Evolutionary conservation across 2,113 vertebrate species (phyloP).

Genomic region (Calypte anna): DNA sequence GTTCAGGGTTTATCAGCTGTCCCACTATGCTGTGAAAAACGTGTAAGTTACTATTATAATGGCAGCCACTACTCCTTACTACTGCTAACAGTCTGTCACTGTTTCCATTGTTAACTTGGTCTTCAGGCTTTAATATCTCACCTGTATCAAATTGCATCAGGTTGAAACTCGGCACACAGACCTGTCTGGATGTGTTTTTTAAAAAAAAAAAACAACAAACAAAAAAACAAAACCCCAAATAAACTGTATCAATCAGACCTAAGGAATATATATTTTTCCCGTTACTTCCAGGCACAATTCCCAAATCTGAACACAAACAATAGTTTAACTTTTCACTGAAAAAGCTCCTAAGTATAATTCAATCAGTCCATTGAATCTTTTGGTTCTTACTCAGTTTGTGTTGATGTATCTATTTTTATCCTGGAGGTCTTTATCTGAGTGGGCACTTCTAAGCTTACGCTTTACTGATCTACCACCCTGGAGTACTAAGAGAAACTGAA

Average conservation of each 20-base stretch:
- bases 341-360: neutral
- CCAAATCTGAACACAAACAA: neutral
- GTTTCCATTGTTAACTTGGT: slow-evolving; percentile 1
- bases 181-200: neutral
- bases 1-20: neutral
- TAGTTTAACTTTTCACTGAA: neutral
- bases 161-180: neutral
- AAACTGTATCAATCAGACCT: neutral
- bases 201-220: neutral
- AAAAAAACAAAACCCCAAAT: neutral
- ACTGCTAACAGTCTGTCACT: neutral
- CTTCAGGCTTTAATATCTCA: slow-evolving; percentile 37
- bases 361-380: neutral
- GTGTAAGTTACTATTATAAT: neutral
- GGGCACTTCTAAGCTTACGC: neutral
- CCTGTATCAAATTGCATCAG: neutral
- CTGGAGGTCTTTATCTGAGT: neutral
- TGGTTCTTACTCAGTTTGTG: neutral
- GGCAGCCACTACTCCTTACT: neutral
- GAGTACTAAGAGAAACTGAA: neutral
- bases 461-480: neutral
- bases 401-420: neutral
- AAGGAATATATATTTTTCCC: neutral
- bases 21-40: neutral
- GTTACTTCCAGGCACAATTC: neutral